Base-by-base conservation (phyloP, 2,888 invertebrate species). In the Congeria kusceri region DNA sequence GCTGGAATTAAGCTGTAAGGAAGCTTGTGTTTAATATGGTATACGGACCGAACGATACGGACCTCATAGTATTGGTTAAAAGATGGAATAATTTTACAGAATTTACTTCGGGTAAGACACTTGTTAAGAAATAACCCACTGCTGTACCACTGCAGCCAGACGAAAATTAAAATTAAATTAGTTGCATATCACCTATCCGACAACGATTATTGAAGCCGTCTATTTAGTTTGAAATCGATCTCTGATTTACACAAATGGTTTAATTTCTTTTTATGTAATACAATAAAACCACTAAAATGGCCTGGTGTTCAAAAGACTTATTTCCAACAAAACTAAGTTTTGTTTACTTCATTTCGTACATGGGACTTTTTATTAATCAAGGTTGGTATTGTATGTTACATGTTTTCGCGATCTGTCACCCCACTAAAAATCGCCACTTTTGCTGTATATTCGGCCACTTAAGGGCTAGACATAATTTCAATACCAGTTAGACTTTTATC, bases 361-460 rank as follows among this genome's bases (percentile, higher is more conserved):
- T 98, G 94, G 95, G 96, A 84, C 95, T 98, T 69, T 98, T 98
- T 93, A 96, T 98, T 67, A 97, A 96, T 92, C 98, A 98, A 96
- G 98, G 98, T 98, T 95, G 93, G 94, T 77, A 44, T 23, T 2
- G n/a, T 23, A 13, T 64, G 49, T 61, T 46, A 76, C 64, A 32
- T 72, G n/a, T 75, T 79, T 79, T 74, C 78, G 78, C 62, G 69
- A 69, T 20, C 32, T 64, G 62, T 53, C 56, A 70, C 46, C 3
- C n/a, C n/a, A n/a, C n/a, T n/a, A n/a, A n/a, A n/a, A n/a, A n/a
- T n/a, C n/a, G n/a, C n/a, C n/a, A n/a, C n/a, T n/a, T n/a, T n/a
- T n/a, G n/a, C n/a, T n/a, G n/a, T n/a, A n/a, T n/a, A n/a, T n/a
- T n/a, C n/a, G n/a, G n/a, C n/a, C n/a, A n/a, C n/a, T n/a, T n/a